Evolutionary conservation across 1,140 invertebrate genomes (phyloP).

Genomic region (Drosophila pandora): DNA sequence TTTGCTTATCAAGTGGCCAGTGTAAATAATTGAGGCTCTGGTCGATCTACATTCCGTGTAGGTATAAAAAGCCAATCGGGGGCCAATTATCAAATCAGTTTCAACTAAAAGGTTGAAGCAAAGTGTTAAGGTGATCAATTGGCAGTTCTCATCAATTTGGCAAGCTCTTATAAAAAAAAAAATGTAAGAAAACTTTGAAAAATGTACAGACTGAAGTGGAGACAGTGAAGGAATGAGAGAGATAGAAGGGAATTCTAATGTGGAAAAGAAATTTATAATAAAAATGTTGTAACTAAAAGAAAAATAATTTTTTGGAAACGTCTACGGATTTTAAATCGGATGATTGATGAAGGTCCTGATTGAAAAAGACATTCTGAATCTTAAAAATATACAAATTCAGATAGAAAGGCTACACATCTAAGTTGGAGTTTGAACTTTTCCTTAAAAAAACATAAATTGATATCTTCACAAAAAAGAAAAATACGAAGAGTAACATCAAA

Average conservation of each 20-base stretch:
- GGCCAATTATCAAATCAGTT: background rate
- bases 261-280: background rate
- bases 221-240: background rate
- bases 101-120: background rate
- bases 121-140: conserved; percentile 1
- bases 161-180: background rate
- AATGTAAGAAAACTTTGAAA: background rate
- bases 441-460: no score
- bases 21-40: background rate
- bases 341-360: no score
- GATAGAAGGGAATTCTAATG: background rate
- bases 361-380: no score
- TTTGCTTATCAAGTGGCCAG: conserved; percentile 7
- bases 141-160: background rate
- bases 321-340: no score
- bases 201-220: background rate
- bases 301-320: background rate
- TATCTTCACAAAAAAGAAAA: no score
- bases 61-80: background rate
- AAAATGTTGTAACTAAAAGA: background rate
- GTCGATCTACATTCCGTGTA: no score
- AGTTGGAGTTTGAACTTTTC: no score
- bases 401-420: no score
- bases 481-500: no score
- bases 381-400: no score